Evolutionary conservation across 2,113 vertebrate genomes (phyloP).

Genomic region (Tragelaphus scriptus): DNA sequence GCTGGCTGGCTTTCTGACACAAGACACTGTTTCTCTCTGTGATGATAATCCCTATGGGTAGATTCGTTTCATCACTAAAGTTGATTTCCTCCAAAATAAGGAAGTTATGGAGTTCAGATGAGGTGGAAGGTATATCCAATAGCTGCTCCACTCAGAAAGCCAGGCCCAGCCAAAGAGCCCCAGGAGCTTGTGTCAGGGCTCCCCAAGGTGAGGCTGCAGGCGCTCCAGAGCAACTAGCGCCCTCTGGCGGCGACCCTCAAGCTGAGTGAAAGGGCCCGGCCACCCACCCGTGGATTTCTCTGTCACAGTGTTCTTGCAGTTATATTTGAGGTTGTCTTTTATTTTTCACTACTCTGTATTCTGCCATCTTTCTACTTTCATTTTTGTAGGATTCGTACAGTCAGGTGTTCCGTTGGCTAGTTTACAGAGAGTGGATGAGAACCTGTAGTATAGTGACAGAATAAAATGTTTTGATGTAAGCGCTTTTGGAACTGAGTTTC

Average conservation of each 20-base stretch:
- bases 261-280: neutral
- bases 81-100: neutral
- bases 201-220: neutral
- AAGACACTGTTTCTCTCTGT: neutral
- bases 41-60: neutral
- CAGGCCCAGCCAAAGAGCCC: neutral
- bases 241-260: too few species aligned
- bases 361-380: neutral
- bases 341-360: neutral
- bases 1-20: neutral
- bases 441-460: neutral
- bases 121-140: neutral
- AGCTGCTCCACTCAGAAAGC: neutral
- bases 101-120: neutral
- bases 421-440: neutral
- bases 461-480: neutral
- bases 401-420: neutral
- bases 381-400: neutral
- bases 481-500: neutral
- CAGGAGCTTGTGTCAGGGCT: neutral
- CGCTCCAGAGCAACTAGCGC: neutral
- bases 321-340: neutral
- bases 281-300: accelerated
- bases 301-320: neutral
- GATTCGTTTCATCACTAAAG: neutral